A percentile compares a stretch with the other conserved stretches of the same genome.
phyloP scores from a whole-genome alignment of 2,888 invertebrate species.

The Pteria penguin region DNA sequence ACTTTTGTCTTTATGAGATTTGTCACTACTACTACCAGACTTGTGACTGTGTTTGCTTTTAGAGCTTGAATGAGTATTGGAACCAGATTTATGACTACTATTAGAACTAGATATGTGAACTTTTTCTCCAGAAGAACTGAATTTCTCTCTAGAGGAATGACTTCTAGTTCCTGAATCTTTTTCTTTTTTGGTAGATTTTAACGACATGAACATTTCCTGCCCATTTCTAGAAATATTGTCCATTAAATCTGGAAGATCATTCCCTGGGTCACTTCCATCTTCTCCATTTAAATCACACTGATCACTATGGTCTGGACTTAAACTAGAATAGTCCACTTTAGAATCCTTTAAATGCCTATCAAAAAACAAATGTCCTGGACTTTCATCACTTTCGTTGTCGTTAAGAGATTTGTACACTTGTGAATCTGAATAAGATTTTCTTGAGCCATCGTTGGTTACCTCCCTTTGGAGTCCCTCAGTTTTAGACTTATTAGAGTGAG shows the following conservation, averaged over 20 bases:
- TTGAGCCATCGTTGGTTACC: background rate
- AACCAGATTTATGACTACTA: background rate
- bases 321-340: constrained; percentile 42
- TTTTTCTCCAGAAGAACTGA: background rate
- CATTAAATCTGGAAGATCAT: background rate
- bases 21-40: background rate
- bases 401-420: too few species aligned
- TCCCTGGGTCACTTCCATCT: background rate
- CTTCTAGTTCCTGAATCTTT: background rate
- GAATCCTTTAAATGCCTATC: constrained; percentile 43
- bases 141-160: background rate
- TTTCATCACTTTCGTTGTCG: constrained; percentile 18
- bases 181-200: background rate
- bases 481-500: background rate
- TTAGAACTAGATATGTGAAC: background rate
- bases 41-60: background rate
- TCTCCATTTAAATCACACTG: background rate
- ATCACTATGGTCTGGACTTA: background rate
- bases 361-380: constrained; percentile 55
- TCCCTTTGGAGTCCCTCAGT: background rate
- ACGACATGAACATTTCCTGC: background rate
- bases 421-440: background rate
- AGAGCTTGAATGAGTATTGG: background rate
- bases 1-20: background rate
- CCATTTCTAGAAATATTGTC: background rate